Percentiles rank a stretch among this genome's conserved stretches.
These are phyloP conservation scores for Hoplostethus mediterraneus DNA, from an alignment of 2,797 vertebrate species.

Conservation along the genomic window DNA sequence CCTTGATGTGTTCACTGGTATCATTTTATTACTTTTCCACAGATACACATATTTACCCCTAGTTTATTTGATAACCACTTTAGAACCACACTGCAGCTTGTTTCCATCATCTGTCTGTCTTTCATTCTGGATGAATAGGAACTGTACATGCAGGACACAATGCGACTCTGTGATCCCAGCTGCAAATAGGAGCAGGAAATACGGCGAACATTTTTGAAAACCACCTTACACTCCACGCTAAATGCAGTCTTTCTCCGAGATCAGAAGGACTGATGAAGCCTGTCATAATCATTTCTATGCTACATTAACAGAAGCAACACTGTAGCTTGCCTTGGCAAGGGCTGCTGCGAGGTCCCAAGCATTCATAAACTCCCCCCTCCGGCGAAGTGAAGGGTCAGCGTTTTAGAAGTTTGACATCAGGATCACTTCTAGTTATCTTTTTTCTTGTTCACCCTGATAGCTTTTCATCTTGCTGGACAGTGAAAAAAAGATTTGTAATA, in stretches of 20 bases:
- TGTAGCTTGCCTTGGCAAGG: constrained; percentile 72
- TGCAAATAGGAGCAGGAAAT: constrained; percentile 71
- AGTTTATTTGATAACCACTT: constrained; percentile 33
- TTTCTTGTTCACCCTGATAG: not conserved
- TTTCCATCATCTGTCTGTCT: constrained; percentile 47
- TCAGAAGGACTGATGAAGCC: constrained; percentile 75
- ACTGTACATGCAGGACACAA: constrained; percentile 59
- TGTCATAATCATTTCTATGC: constrained; percentile 79
- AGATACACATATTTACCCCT: constrained; percentile 24
- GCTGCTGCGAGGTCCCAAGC: constrained; percentile 58
- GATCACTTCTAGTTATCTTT: constrained; percentile 33
- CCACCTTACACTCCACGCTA: constrained; percentile 52
- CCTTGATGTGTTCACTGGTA: not conserved
- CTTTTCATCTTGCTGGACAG: constrained; percentile 9
- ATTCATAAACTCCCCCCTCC: constrained; percentile 44
- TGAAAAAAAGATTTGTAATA: constrained; percentile 35
- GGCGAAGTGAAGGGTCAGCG: constrained; percentile 48
- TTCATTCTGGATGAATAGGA: constrained; percentile 39
- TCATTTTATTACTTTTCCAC: constrained; percentile 4
- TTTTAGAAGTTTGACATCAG: constrained; percentile 61
- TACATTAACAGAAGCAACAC: constrained; percentile 74
- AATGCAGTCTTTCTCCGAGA: constrained; percentile 70
- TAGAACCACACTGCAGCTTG: constrained; percentile 5
- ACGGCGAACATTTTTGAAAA: constrained; percentile 42
- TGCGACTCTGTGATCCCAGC: constrained; percentile 55